Conservation (phyloP, 2,888 invertebrate species). For the Acronicta psi region DNA sequence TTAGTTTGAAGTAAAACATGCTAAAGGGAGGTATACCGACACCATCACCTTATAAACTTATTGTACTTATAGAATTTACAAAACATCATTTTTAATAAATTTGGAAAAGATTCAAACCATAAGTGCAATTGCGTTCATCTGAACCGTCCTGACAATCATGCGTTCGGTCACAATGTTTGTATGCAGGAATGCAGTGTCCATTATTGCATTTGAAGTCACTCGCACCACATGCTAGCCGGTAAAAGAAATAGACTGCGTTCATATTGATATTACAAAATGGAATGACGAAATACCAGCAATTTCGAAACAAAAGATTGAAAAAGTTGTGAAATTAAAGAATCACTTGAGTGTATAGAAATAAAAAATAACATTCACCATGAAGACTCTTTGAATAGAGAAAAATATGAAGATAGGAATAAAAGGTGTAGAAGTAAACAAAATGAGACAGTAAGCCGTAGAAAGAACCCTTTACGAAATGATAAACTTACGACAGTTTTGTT, state of each 20-base stretch:
- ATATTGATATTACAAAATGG: constrained; percentile 37
- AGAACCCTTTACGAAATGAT: constrained; percentile 47
- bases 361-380: constrained; percentile 37
- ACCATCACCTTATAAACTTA: constrained; percentile 48
- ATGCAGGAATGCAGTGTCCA: constrained; percentile 90
- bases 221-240: constrained; percentile 87
- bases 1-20: constrained; percentile 33
- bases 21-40: constrained; percentile 35
- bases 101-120: constrained; percentile 81
- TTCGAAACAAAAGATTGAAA: constrained; percentile 44
- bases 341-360: constrained; percentile 8
- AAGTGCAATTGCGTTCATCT: constrained; percentile 88
- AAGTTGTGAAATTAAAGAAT: constrained; percentile 20
- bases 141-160: constrained; percentile 89
- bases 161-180: constrained; percentile 87
- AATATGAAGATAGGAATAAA: constrained; percentile 22
- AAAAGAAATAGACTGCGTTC: constrained; percentile 78
- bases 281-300: constrained; percentile 45
- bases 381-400: constrained; percentile 16
- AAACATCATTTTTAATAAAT: constrained; percentile 56
- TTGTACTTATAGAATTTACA: constrained; percentile 28
- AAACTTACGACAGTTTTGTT: constrained; percentile 93
- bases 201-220: constrained; percentile 90
- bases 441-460: constrained; percentile 45
- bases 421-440: constrained; percentile 45